A percentile compares a stretch with the other conserved stretches of the same genome.
Evolutionary conservation across 2,113 vertebrate species (phyloP).

Genomic region (Ariopsis seemanni): DNA sequence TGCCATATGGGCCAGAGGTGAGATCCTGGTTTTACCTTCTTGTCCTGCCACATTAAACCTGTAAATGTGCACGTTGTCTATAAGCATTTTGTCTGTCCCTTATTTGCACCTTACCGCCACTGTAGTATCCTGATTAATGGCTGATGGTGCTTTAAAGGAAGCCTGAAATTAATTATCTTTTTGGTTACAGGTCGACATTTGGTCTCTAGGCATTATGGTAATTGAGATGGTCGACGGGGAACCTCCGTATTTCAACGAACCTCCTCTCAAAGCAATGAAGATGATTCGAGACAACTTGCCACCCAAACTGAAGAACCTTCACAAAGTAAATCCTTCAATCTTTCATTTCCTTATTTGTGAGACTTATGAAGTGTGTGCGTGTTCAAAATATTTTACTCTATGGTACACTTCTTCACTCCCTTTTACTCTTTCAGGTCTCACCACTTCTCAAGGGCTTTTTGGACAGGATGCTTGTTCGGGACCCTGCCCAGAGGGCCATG

Average conservation of each 20-base stretch:
- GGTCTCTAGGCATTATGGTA: slow-evolving; percentile 96
- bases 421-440: slow-evolving; percentile 73
- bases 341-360: background rate
- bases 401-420: background rate
- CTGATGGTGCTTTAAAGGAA: background rate
- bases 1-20: slow-evolving; percentile 60
- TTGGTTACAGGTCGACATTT: slow-evolving; percentile 83
- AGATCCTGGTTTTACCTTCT: background rate
- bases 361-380: background rate
- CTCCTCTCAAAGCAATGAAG: slow-evolving; percentile 95
- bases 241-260: slow-evolving; percentile 94
- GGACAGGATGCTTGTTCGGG: slow-evolving; percentile 88
- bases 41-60: background rate
- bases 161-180: background rate
- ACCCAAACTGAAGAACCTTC: slow-evolving; percentile 89
- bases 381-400: background rate
- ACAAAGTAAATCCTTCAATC: slow-evolving; percentile 76
- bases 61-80: too few species aligned
- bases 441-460: slow-evolving; percentile 89
- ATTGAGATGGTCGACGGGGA: slow-evolving; percentile 98
- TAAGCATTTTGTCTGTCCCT: too few species aligned
- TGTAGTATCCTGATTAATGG: background rate
- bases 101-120: background rate
- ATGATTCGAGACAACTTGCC: slow-evolving; percentile 97
- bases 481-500: slow-evolving; percentile 81